Base-by-base conservation (phyloP, 2,888 invertebrate genomes). In the Lomographa bimaculata region DNA sequence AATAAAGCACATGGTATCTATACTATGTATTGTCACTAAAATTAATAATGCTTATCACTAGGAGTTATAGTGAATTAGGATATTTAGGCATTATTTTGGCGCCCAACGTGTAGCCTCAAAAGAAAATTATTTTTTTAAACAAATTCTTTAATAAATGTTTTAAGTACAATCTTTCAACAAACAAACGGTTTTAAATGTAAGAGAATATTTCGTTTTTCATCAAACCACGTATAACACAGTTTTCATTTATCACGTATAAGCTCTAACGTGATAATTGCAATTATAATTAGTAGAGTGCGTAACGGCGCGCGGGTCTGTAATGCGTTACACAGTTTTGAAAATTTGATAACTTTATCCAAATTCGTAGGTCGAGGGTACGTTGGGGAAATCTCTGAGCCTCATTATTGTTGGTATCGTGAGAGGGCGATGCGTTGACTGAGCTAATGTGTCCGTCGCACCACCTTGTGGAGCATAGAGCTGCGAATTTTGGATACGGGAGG, bases 281-380 rank as follows among this genome's bases (percentile, higher is more conserved):
- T 81, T 78, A 82, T 84, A 85, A 86, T 85, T 84, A 86, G 66
- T 60, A 61, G 55, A 47, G 59, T 42, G 64, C 65, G 70, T 30
- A 41, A 58, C 60, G 62, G 64, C 36, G 65, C 36, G 20, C 41
- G 36, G 36, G 32, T 36, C 42, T 36, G 61, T 82, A 82, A 84
- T 79, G 85, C 80, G 84, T 83, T 76, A 78, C 80, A 79, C 80
- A 79, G 86, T 84, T 87, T 81, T 87, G 85, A 85, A 87, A 89
- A 81, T 89, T 89, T 89, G 83, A 87, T 87, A 89, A 89, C 78
- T 89, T 89, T 84, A 81, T 74, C 72, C 81, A 79, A 85, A 86
- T 85, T 80, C 76, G 78, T 79, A 79, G 83, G 85, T 71, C 67
- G 71, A 86, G 70, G 71, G 83, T 67, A 79, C 87, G 79, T 82